These are phyloP conservation scores for Poicephalus meyeri DNA, from an alignment of 2,113 vertebrate species.

Conservation along the genomic window DNA sequence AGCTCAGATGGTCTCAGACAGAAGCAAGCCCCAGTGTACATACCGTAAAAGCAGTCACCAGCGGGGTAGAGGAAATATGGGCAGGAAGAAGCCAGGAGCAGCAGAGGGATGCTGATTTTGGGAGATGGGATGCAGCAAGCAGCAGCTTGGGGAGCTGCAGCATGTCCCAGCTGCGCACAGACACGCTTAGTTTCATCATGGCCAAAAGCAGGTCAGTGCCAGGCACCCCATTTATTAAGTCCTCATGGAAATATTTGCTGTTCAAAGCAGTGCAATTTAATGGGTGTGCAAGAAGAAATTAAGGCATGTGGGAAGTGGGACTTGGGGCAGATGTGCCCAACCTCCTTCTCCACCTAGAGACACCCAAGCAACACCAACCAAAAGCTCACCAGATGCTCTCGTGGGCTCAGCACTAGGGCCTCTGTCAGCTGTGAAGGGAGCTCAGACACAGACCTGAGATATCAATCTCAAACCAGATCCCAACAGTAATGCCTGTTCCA, in stretches of 20 bases:
- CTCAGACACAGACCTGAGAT: neutral
- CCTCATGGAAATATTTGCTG: neutral
- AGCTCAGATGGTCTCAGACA: neutral
- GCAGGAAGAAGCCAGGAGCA: neutral
- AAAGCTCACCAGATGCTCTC: neutral
- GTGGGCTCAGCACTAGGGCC: accelerated
- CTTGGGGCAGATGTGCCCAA: neutral
- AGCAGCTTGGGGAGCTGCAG: neutral
- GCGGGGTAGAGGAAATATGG: neutral
- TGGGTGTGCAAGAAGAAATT: neutral
- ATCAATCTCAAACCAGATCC: neutral
- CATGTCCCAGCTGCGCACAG: neutral
- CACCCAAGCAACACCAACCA: neutral
- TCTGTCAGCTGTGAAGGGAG: accelerated
- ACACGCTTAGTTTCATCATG: neutral
- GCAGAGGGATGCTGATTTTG: neutral
- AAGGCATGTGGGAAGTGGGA: neutral
- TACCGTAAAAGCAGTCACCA: neutral
- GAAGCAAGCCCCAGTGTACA: accelerated
- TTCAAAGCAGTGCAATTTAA: neutral
- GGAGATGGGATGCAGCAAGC: neutral
- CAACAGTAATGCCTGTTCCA: neutral
- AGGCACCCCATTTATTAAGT: neutral
- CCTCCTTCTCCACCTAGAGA: neutral
- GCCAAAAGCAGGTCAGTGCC: neutral